A percentile compares a stretch with the other conserved stretches of the same genome.
phyloP scores from a whole-genome alignment of 1,140 invertebrate genomes.

The Heliothis subflexa region DNA sequence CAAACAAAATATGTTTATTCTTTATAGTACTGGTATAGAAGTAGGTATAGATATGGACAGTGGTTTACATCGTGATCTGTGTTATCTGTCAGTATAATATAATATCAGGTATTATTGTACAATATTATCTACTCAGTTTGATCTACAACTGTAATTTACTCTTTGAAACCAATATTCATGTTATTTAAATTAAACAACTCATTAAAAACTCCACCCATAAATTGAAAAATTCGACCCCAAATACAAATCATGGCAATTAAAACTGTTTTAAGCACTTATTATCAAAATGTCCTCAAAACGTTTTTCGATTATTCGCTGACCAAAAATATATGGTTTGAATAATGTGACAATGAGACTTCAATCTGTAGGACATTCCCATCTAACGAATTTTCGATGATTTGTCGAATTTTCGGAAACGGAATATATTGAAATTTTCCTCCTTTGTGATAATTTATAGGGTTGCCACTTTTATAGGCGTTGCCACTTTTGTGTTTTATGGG shows the following conservation, averaged over 20 bases:
- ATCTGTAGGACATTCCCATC: background rate
- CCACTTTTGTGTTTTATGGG: slow-evolving; percentile 19
- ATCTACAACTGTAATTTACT: too few species aligned
- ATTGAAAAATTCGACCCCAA: slow-evolving; percentile 1
- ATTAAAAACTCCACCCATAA: slow-evolving; percentile 14
- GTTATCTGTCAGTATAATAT: too few species aligned
- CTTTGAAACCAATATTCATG: background rate
- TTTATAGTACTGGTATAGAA: too few species aligned
- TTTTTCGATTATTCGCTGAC: background rate
- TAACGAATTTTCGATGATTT: slow-evolving; percentile 6
- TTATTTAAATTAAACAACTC: background rate
- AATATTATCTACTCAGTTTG: background rate
- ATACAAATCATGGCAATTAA: slow-evolving; percentile 32
- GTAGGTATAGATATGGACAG: too few species aligned
- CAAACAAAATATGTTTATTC: too few species aligned
- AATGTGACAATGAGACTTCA: slow-evolving; percentile 25
- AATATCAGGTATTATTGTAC: too few species aligned
- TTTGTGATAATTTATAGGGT: slow-evolving; percentile 4
- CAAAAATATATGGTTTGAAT: slow-evolving; percentile 37
- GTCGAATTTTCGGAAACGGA: background rate
- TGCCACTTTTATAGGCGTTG: too few species aligned
- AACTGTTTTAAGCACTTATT: slow-evolving; percentile 42
- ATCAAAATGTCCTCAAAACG: slow-evolving; percentile 28
- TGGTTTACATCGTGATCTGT: too few species aligned
- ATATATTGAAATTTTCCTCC: slow-evolving; percentile 22